Evolutionary conservation across 2,113 vertebrate species (phyloP).

Genomic region (Nymphicus hollandicus): DNA sequence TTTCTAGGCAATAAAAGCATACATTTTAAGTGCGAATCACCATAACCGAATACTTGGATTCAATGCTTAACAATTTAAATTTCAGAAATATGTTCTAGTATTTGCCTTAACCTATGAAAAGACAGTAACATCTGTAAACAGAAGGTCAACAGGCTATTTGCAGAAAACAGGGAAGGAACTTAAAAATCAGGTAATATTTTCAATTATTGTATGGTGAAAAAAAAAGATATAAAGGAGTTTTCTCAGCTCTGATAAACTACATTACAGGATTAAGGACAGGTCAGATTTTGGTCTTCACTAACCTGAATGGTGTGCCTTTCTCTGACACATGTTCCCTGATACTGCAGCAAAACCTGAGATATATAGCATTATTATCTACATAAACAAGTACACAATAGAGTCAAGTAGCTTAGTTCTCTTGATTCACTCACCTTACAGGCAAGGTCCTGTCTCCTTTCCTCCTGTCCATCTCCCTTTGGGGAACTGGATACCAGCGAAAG

Average conservation of each 20-base stretch:
- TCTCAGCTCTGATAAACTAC: neutral
- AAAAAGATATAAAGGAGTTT: neutral
- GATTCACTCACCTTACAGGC: slow-evolving; percentile 82
- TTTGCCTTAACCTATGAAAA: neutral
- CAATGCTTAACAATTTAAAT: neutral
- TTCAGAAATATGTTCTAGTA: neutral
- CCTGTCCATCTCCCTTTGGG: slow-evolving; percentile 96
- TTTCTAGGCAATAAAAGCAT: neutral
- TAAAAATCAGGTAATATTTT: neutral
- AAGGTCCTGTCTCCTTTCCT: slow-evolving; percentile 95
- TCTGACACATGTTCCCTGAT: accelerated
- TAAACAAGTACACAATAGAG: accelerated
- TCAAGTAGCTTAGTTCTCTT: accelerated
- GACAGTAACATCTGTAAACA: neutral
- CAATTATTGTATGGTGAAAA: neutral
- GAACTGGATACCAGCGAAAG: slow-evolving; percentile 98
- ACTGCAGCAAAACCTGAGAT: neutral
- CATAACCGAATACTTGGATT: neutral
- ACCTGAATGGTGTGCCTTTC: neutral
- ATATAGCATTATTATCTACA: neutral
- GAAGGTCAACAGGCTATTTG: neutral
- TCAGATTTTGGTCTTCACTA: too few species aligned
- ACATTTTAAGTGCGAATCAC: neutral
- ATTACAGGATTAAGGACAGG: accelerated
- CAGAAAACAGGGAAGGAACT: neutral